Evolutionary conservation across 2,888 invertebrate genomes (phyloP), one percentile per base, ranked within the genome.

Genomic region (Noctua janthe): DNA sequence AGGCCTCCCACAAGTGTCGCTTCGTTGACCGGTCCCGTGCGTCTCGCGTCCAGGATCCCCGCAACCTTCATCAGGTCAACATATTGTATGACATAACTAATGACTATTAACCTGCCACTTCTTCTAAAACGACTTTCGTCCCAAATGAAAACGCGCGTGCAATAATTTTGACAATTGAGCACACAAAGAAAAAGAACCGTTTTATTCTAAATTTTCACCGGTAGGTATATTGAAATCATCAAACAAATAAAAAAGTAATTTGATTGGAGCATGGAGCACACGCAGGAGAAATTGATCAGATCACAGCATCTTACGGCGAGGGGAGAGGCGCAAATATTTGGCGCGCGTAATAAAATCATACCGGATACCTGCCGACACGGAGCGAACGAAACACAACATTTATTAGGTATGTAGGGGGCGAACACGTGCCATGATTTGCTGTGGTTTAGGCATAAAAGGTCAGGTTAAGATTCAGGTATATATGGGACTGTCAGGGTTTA

Each of bases 331-430:
- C 93, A 94, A 95, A 95, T 94, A 94, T 95, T 95, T 94, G 94
- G 83, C 82, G 89, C 90, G 84, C 88, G 92, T 94, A 94, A 95
- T 95, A 95, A 94, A 94, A 95, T 94, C 94, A 93, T 93, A 92
- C 90, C 92, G 87, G 91, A 92, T 94, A 95, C 94, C 94, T 94
- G 94, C 89, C 86, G 88, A 86, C n/a, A 62, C 20, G 70, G 39
- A 54, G 59, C 47, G 11, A 39, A 56, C 49, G 71, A 17, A 15
- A n/a, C 20, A 72, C 49, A 23, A 76, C 59, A 35, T 66, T 72
- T 70, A 69, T 72, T 66, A 69, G 47, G 59, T 64, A n/a, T 35
- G 56, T 15, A n/a, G 23, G 71, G 35, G 62, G 74, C 11, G 51
- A 47, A 51, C 10, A 15, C 64, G 23, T 5, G 66, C 54, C 35